Evolutionary conservation across 2,888 invertebrate genomes (phyloP), one percentile per base, ranked within the genome.

Genomic region (Amblyjoppa proteus): DNA sequence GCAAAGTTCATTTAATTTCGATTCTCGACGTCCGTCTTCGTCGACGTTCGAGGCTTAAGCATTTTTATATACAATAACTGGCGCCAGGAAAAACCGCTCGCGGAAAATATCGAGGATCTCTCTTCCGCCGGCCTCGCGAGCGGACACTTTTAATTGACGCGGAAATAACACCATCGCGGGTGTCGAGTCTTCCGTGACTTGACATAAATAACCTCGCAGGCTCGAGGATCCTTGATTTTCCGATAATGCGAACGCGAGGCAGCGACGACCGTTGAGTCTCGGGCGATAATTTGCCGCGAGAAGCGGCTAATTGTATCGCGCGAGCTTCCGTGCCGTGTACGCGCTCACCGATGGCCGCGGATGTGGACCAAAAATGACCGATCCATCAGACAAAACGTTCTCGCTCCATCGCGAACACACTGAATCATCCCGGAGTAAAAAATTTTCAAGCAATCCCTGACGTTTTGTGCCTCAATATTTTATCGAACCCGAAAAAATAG

Each of bases 1-100:
- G 84, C 76, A 77, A 58, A 84, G 76, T 77, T 64, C 49, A 77
- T 81, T 80, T 66, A 38, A 41, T 81, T 73, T 81, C 76, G 68
- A 77, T 76, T 68, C 66, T 66, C 71, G 73, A 61, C 51, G 71
- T 49, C 66, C 34, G 66, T 51, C 58, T 28, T 31, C 73, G 58
- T 61, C 38, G 31, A 70, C 41, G 6, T 16, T 51, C 56, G 49
- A 49, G 31, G 34, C 64, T 75, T 49, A 28, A 20, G n/a, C 9
- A 64, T 34, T 64, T 49, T 75, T 49, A 13, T 28, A 41, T 45
- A 61, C 9, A 28, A 25, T 58, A 58, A 58, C 25, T 25, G 58
- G 25, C n/a, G 20, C 31, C 11, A 11, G 34, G 1, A n/a, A 25
- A 49, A 25, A 70, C 45, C 13, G 13, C 45, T 45, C 45, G 13